A percentile compares a stretch with the other conserved stretches of the same genome.
phyloP scores from a whole-genome alignment of 2,113 vertebrate species.

The Thamnaconus septentrionalis region DNA sequence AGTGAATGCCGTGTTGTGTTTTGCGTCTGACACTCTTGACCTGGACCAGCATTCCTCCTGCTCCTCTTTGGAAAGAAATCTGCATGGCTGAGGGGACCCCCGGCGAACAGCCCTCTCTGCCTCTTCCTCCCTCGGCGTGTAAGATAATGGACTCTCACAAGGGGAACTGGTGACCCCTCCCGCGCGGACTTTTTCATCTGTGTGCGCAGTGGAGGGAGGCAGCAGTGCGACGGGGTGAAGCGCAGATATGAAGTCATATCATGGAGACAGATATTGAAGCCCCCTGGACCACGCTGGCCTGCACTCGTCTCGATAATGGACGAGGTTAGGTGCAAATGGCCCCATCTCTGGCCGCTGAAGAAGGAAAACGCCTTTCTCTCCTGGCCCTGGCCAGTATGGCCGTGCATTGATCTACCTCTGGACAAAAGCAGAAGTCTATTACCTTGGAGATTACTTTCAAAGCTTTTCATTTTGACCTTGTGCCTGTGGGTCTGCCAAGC shows the following conservation, averaged over 20 bases:
- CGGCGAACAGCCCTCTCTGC: constrained; percentile 20
- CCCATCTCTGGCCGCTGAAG: constrained; percentile 36
- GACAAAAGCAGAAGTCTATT: constrained; percentile 62
- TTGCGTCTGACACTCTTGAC: constrained; percentile 65
- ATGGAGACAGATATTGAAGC: constrained; percentile 38
- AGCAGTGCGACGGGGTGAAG: constrained; percentile 22
- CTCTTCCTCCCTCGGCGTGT: constrained; percentile 34
- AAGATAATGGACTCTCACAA: constrained; percentile 56
- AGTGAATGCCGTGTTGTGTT: constrained; percentile 58
- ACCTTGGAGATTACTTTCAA: constrained; percentile 69
- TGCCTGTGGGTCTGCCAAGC: constrained; percentile 34
- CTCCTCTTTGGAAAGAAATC: constrained; percentile 43
- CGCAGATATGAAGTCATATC: constrained; percentile 37
- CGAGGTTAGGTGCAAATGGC: constrained; percentile 38
- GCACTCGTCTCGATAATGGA: constrained; percentile 42
- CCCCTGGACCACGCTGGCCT: constrained; percentile 19
- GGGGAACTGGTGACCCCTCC: constrained; percentile 34
- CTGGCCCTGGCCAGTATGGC: constrained; percentile 22
- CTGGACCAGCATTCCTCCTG: constrained; percentile 41
- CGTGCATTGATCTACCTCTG: constrained; percentile 60
- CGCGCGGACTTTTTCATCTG: too few species aligned
- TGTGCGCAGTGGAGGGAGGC: background rate
- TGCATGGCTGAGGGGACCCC: constrained; percentile 26
- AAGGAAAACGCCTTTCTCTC: constrained; percentile 50
- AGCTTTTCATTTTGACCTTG: constrained; percentile 57